A percentile compares a stretch with the other conserved stretches of the same genome.
Conservation (phyloP, 2,113 vertebrate genomes). For the Ptyas mucosa region DNA sequence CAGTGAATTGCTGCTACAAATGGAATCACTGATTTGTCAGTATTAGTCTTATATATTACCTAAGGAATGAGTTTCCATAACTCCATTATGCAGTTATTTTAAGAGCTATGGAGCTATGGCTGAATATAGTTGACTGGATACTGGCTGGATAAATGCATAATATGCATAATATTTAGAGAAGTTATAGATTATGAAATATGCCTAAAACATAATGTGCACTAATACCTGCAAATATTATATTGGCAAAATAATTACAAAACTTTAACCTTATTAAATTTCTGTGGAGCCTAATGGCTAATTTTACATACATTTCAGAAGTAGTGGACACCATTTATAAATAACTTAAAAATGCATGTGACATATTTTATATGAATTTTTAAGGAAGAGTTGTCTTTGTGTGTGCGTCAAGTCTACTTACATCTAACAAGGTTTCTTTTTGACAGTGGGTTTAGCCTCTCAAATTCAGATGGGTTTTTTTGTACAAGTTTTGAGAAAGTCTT, state of each 20-base stretch:
- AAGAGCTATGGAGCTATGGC: neutral
- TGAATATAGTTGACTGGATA: neutral
- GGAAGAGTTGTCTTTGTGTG: neutral
- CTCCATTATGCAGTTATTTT: neutral
- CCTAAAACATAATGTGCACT: neutral
- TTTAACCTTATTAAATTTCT: neutral
- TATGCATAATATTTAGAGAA: neutral
- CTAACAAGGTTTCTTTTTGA: neutral
- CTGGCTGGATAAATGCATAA: neutral
- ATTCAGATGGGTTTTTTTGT: neutral
- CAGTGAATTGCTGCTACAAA: neutral
- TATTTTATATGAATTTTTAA: neutral
- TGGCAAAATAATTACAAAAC: neutral
- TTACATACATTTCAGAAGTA: neutral
- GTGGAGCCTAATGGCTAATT: neutral
- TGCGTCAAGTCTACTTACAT: neutral
- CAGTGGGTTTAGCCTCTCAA: neutral
- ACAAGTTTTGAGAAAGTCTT: neutral
- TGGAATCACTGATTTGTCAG: neutral
- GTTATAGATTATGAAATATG: neutral
- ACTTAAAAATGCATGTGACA: neutral
- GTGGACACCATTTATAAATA: neutral
- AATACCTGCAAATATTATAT: neutral
- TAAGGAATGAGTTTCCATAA: neutral
- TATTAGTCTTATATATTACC: neutral